A percentile compares a stretch with the other conserved stretches of the same genome.
Conservation (phyloP, 2,888 invertebrate genomes). For the Empis stercorea region DNA sequence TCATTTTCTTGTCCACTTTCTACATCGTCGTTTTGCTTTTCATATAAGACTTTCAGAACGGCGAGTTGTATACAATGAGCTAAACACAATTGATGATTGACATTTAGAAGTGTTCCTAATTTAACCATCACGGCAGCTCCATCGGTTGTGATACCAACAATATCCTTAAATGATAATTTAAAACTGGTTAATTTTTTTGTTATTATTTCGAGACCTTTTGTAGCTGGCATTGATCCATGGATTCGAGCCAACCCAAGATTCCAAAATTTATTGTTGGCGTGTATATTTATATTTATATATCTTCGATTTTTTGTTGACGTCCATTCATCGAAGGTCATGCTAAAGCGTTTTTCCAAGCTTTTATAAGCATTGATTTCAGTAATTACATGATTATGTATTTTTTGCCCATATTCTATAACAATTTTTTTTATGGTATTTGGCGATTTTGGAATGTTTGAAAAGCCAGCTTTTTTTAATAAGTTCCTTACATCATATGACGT, state of each 20-base stretch:
- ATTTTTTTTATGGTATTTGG: not conserved
- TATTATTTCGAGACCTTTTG: not conserved
- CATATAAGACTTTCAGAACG: not conserved
- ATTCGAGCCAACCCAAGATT: not conserved
- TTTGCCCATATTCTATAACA: slow-evolving; percentile 1
- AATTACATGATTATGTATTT: not conserved
- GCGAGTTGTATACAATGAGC: not conserved
- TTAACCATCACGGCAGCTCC: not conserved
- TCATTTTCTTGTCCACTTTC: not conserved
- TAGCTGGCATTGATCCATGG: not conserved
- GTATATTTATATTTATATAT: slow-evolving; percentile 1
- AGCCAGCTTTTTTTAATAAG: not conserved
- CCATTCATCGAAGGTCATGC: slow-evolving; percentile 1
- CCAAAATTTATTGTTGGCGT: not conserved
- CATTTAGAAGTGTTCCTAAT: no score
- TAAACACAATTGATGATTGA: slow-evolving; percentile 2
- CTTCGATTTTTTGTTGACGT: not conserved
- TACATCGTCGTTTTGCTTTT: not conserved
- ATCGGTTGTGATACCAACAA: not conserved
- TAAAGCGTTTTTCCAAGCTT: not conserved
- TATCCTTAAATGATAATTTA: not conserved
- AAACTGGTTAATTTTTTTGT: not conserved
- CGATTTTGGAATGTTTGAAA: not conserved
- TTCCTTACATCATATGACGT: slow-evolving; percentile 1
- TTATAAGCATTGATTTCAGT: not conserved